phyloP scores from a whole-genome alignment of 2,797 vertebrate genomes.

The Odontamblyopus lacepedii region DNA sequence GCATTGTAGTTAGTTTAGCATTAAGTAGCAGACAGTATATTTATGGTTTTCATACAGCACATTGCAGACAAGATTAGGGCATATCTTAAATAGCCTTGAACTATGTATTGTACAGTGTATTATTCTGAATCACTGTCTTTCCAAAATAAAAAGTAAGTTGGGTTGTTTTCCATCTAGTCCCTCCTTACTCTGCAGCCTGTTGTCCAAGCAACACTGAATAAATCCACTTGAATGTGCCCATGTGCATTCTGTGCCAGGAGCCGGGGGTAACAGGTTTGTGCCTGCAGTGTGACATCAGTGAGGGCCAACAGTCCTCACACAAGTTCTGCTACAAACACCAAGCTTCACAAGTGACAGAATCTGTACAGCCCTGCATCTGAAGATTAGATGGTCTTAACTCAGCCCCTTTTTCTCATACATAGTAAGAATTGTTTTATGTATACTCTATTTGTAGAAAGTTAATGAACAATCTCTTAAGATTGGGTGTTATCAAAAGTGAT shows the following conservation, averaged over 20 bases:
- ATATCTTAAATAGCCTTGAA: background rate
- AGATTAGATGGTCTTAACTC: background rate
- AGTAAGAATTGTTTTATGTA: background rate
- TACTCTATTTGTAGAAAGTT: background rate
- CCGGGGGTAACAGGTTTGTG: slow-evolving; percentile 1
- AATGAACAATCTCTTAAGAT: background rate
- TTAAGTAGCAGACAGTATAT: background rate
- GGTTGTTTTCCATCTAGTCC: slow-evolving; percentile 1
- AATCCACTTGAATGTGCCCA: slow-evolving; percentile 2
- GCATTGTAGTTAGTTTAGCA: background rate
- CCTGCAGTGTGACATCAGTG: background rate
- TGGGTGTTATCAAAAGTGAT: background rate
- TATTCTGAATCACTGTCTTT: background rate
- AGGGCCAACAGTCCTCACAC: slow-evolving; percentile 10
- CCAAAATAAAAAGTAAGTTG: background rate
- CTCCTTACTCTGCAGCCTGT: slow-evolving; percentile 4
- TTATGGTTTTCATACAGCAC: background rate
- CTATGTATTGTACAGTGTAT: background rate
- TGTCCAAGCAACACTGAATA: slow-evolving; percentile 14
- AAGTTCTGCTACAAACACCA: slow-evolving; percentile 1
- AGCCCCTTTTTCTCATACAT: background rate
- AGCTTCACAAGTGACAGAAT: slow-evolving; percentile 5
- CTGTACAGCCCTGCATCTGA: background rate
- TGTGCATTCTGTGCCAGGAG: slow-evolving; percentile 13
- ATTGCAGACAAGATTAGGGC: background rate